These are phyloP conservation scores for Aurelia aurita DNA, from an alignment of 30 jellyfish, hydroid and myxozoan genomes.

Conservation along the genomic window DNA sequence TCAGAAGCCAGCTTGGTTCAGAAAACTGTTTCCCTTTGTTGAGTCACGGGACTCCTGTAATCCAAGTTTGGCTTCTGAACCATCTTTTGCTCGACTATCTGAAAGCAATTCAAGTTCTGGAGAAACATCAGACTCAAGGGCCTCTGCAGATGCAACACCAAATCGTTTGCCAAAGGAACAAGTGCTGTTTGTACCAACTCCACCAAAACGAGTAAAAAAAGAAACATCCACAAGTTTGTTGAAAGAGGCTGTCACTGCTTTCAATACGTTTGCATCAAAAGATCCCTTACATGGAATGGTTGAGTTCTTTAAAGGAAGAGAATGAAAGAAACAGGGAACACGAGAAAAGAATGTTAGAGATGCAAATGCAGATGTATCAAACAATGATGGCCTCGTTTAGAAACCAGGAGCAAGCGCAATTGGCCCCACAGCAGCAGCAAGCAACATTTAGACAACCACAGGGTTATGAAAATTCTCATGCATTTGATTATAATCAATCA, in stretches of 20 bases:
- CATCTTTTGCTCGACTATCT: slow-evolving; percentile 19
- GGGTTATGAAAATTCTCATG: background rate
- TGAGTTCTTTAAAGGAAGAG: slow-evolving; percentile 37
- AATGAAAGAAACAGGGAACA: slow-evolving; percentile 48
- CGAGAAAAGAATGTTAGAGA: slow-evolving; percentile 35
- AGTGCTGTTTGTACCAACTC: slow-evolving; percentile 29
- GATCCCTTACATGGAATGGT: slow-evolving; percentile 25
- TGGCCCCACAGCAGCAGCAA: slow-evolving; percentile 32
- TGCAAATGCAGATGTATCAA: slow-evolving; percentile 49
- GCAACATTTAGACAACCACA: slow-evolving; percentile 46
- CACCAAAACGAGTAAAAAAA: slow-evolving; percentile 21
- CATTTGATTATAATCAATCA: slow-evolving; percentile 17
- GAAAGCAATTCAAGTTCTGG: slow-evolving; percentile 4
- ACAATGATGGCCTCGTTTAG: slow-evolving; percentile 45
- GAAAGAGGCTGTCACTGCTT: slow-evolving; percentile 47
- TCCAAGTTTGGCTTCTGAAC: slow-evolving; percentile 48
- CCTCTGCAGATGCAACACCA: slow-evolving; percentile 34
- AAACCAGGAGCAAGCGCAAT: slow-evolving; percentile 52
- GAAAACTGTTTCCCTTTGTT: slow-evolving; percentile 43
- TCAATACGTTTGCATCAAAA: slow-evolving; percentile 39
- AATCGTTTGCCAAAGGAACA: slow-evolving; percentile 3
- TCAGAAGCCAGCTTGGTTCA: slow-evolving; percentile 53
- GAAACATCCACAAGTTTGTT: slow-evolving; percentile 26
- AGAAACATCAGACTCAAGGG: slow-evolving; percentile 8
- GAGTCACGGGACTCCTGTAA: slow-evolving; percentile 57